A percentile compares a stretch with the other conserved stretches of the same genome.
These are phyloP conservation scores for Nannobrachium achirus DNA, from an alignment of 2,113 vertebrate genomes.

Conservation along the genomic window DNA sequence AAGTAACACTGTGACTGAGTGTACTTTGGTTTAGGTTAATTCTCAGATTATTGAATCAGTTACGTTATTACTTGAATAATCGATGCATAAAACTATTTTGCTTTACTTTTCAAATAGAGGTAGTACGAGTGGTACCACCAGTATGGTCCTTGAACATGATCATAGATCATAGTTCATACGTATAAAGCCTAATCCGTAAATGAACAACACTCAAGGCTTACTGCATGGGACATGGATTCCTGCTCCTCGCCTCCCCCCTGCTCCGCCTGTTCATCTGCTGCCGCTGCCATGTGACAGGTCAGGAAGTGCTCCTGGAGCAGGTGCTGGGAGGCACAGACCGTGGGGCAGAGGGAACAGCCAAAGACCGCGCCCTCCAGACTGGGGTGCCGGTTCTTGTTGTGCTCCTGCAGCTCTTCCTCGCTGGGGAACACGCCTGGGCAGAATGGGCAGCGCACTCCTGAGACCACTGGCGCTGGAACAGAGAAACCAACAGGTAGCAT, in stretches of 20 bases:
- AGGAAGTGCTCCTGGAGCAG: slow-evolving; percentile 84
- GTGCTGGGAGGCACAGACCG: slow-evolving; percentile 77
- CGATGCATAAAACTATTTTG: too few species aligned
- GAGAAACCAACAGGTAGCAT: too few species aligned
- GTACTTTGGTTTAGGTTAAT: too few species aligned
- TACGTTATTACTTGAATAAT: too few species aligned
- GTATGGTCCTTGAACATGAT: too few species aligned
- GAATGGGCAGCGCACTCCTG: slow-evolving; percentile 68
- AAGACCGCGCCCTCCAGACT: slow-evolving; percentile 71
- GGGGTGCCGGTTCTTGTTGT: slow-evolving; percentile 73
- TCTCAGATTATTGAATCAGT: too few species aligned
- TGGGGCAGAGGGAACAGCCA: slow-evolving; percentile 79
- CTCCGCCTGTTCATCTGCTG: slow-evolving; percentile 18
- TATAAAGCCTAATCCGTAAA: too few species aligned
- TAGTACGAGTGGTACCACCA: too few species aligned
- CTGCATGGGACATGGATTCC: slow-evolving; percentile 66
- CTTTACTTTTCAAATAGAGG: too few species aligned
- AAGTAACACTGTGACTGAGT: too few species aligned
- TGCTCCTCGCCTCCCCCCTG: slow-evolving; percentile 61
- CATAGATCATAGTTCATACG: too few species aligned
- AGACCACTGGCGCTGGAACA: slow-evolving; percentile 28
- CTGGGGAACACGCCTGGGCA: slow-evolving; percentile 73
- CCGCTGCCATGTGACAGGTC: slow-evolving; percentile 75
- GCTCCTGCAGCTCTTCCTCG: slow-evolving; percentile 82
- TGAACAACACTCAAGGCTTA: slow-evolving; percentile 43